phyloP scores from a whole-genome alignment of 2,113 vertebrate genomes.

The Grantiella picta region DNA sequence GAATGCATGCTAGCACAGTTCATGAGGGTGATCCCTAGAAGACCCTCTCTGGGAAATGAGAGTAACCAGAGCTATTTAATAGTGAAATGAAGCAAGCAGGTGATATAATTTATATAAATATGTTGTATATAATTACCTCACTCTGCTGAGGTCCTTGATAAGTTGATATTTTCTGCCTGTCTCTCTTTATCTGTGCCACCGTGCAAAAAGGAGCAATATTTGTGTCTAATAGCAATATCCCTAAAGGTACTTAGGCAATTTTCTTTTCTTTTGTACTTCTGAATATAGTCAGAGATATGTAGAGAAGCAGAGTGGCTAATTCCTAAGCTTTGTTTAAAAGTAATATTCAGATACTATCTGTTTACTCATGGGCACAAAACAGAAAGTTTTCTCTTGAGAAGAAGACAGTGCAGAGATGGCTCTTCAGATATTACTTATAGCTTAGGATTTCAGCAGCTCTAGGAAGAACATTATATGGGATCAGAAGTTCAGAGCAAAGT shows the following conservation, averaged over 20 bases:
- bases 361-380: neutral
- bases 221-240: neutral
- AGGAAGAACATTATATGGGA: neutral
- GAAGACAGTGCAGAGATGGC: neutral
- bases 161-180: neutral
- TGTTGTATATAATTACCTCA: neutral
- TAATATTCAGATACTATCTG: neutral
- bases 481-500: conserved; percentile 5
- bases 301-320: neutral
- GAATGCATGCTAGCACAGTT: neutral
- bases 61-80: neutral
- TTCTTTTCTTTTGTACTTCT: neutral
- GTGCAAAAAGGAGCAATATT: neutral
- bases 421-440: neutral
- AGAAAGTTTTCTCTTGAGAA: neutral
- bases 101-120: neutral
- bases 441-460: neutral
- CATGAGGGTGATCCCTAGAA: neutral
- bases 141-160: neutral
- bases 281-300: neutral
- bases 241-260: neutral
- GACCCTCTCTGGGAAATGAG: neutral
- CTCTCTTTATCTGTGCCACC: neutral
- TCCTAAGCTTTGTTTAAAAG: neutral
- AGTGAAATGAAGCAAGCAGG: neutral